Conservation (phyloP, 1,140 invertebrate species). For the Aplysia californica region DNA sequence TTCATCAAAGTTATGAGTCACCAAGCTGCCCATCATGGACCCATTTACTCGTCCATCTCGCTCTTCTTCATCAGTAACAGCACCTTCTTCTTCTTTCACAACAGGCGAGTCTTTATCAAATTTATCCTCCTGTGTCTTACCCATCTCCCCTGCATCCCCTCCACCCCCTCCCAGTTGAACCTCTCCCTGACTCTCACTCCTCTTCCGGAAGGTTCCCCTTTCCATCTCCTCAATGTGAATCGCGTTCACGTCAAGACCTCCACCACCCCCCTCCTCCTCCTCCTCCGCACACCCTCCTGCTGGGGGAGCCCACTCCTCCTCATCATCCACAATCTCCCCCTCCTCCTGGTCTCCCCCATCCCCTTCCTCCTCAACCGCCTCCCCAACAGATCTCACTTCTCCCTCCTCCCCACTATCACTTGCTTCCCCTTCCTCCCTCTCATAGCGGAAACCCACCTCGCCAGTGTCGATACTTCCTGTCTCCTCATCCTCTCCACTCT, state of each 20-base stretch:
- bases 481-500: slow-evolving; percentile 5
- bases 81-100: background rate
- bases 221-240: slow-evolving; percentile 13
- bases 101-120: no score
- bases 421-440: slow-evolving; percentile 24
- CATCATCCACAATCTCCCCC: slow-evolving; percentile 21
- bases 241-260: slow-evolving; percentile 2
- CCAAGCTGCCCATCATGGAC: background rate
- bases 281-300: no score
- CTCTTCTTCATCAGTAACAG: background rate
- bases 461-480: background rate
- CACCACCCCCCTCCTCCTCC: background rate
- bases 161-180: no score
- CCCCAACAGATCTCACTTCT: background rate
- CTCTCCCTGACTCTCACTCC: background rate
- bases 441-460: background rate
- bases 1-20: background rate
- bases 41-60: background rate
- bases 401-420: slow-evolving; percentile 9
- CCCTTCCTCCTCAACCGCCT: background rate
- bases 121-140: no score
- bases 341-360: slow-evolving; percentile 9
- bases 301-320: no score
- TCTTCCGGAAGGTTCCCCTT: slow-evolving; percentile 7
- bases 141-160: no score